phyloP scores from a whole-genome alignment of 37 sponge, comb jelly and placozoan genomes.

The Halisarca cf. caerulea region DNA sequence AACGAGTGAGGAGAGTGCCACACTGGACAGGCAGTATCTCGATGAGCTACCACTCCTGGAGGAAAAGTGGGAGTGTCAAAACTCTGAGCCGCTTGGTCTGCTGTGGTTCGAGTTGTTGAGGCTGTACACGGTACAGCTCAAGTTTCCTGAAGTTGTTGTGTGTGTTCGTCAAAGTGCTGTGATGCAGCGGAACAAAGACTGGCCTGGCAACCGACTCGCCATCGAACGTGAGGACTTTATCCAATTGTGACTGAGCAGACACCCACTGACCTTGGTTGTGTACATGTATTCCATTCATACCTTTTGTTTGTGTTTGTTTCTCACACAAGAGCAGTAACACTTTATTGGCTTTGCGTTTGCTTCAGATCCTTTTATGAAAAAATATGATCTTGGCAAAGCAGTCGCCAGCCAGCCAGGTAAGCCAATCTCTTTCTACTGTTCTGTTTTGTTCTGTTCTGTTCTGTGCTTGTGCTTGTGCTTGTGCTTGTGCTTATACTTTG shows the following conservation, averaged over 20 bases:
- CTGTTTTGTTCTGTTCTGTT: too few relatives aligned
- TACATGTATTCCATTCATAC: too few relatives aligned
- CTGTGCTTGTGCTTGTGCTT: too few relatives aligned
- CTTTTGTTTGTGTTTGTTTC: too few relatives aligned
- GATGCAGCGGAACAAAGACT: constrained; percentile 16
- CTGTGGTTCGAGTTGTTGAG: constrained; percentile 21
- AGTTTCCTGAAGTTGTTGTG: background rate
- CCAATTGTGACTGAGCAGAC: too few relatives aligned
- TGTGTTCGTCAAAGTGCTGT: background rate
- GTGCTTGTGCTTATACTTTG: too few relatives aligned
- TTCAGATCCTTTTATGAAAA: constrained; percentile 1
- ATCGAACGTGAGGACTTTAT: constrained; percentile 19
- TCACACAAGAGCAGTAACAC: too few relatives aligned
- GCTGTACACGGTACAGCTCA: constrained; percentile 11
- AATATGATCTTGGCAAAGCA: background rate
- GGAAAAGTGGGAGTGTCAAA: background rate
- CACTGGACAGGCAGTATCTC: background rate
- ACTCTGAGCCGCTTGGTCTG: background rate
- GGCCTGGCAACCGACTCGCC: constrained; percentile 20
- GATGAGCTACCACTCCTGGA: background rate
- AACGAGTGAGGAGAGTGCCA: background rate
- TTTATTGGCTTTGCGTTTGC: too few relatives aligned
- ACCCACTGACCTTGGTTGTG: too few relatives aligned
- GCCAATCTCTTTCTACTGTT: background rate
- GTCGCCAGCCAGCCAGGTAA: background rate